phyloP scores from a whole-genome alignment of 2,113 vertebrate genomes.

The Alosa alosa region DNA sequence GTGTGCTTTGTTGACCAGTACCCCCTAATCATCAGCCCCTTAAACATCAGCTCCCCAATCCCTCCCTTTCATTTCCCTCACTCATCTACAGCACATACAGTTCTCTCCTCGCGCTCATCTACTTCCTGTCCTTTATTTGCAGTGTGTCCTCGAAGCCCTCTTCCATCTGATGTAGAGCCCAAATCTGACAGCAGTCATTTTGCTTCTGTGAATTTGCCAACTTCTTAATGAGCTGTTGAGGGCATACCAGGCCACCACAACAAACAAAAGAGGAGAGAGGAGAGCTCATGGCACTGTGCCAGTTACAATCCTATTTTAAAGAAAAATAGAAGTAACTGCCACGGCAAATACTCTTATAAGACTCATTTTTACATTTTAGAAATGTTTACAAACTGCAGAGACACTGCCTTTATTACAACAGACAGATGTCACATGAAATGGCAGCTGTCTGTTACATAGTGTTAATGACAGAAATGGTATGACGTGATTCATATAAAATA shows the following conservation, averaged over 20 bases:
- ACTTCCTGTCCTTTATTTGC: background rate
- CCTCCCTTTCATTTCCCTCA: too few species aligned
- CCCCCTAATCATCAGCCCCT: background rate
- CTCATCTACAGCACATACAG: background rate
- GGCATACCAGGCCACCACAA: background rate
- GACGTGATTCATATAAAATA: background rate
- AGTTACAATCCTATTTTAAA: background rate
- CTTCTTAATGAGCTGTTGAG: background rate
- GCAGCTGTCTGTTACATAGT: background rate
- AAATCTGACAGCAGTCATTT: background rate
- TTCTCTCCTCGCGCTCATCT: slow-evolving; percentile 1
- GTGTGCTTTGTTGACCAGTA: background rate
- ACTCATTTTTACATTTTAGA: background rate
- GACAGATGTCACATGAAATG: background rate
- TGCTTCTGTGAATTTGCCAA: background rate
- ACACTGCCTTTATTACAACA: slow-evolving; percentile 2
- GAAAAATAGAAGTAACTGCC: background rate
- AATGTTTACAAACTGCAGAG: background rate
- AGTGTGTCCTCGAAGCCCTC: background rate
- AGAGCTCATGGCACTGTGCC: background rate
- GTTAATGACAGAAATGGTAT: background rate
- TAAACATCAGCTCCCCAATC: background rate
- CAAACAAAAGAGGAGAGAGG: background rate
- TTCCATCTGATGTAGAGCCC: background rate
- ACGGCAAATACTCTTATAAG: background rate